These are phyloP conservation scores for Henricia sp. DNA, from an alignment of 53 echinoderm and acorn worm species.

Conservation along the genomic window DNA sequence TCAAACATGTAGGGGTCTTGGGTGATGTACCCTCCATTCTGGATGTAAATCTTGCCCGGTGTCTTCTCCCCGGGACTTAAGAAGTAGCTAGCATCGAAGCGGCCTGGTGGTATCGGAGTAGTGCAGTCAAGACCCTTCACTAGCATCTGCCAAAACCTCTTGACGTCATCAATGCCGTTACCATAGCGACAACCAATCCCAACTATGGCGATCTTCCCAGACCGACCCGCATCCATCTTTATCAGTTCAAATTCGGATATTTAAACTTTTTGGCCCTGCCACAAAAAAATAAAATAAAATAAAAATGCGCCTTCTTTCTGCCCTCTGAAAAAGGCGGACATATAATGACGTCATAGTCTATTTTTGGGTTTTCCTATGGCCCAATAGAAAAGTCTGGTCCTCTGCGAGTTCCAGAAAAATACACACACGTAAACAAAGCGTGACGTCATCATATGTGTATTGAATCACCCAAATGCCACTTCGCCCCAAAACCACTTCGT, in stretches of 20 bases:
- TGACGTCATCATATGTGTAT: too few species aligned
- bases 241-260: background rate
- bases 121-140: constrained; percentile 83
- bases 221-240: constrained; percentile 26
- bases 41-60: constrained; percentile 90
- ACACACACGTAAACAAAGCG: too few species aligned
- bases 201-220: constrained; percentile 80
- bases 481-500: too few species aligned
- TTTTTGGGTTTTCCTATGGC: too few species aligned
- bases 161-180: constrained; percentile 76
- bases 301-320: background rate
- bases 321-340: background rate
- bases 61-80: constrained; percentile 81
- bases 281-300: too few species aligned
- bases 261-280: background rate
- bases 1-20: constrained; percentile 61
- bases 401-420: too few species aligned
- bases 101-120: constrained; percentile 76
- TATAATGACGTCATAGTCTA: background rate
- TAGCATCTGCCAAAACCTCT: constrained; percentile 92
- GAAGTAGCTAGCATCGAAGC: constrained; percentile 81
- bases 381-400: too few species aligned
- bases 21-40: constrained; percentile 59
- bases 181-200: constrained; percentile 98
- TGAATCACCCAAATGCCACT: too few species aligned